Base-by-base conservation (phyloP, 2,888 invertebrate species). In the Netelia fuscicornis region DNA sequence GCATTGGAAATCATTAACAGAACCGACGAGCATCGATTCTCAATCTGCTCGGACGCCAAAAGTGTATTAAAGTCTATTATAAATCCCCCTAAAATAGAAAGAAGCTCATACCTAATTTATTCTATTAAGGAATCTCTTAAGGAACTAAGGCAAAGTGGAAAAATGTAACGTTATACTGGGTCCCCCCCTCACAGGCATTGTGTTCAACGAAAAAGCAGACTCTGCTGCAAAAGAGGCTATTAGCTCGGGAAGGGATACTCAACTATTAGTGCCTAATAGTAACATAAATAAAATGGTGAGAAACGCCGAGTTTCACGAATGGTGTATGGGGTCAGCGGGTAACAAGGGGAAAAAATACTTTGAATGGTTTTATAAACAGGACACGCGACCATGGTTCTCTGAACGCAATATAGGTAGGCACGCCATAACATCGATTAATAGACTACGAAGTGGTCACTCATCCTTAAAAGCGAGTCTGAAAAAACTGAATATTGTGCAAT, bases 151-250 rank as follows among this genome's bases (percentile, higher is more conserved):
- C 37, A 71, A n/a, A 37, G 37, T 8, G 71, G 71, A 2, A 71
- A 37, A 17, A 17, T n/a, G 37, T 71, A 3, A 3, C 6, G 37
- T 17, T 71, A 17, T 71, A 23, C 17, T 72, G 60, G 72, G 44
- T 74, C 10, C 74, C 74, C 0, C 74, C 25, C 60, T 48, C 13
- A 25, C 20, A 9, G 60, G 74, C n/a, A 62, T 74, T 25, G 8
- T 37, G 11, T 44, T 44, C 11, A 74, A 74, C 37, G 62, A 74
- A 25, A 56, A 56, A 8, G 74, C 74, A 5, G 44, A 62, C 25
- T n/a, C 2, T 10, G 13, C 44, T 6, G 74, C 58, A 23, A 74
- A 74, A 42, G n/a, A 23, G n/a, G 74, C 60, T 13, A 3, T 25
- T 8, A 13, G 2, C 6, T 17, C 23, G 0, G 60, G 60, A 23